These are phyloP conservation scores for Adelognathus sp. DNA, from an alignment of 2,888 invertebrate genomes.

Conservation along the genomic window DNA sequence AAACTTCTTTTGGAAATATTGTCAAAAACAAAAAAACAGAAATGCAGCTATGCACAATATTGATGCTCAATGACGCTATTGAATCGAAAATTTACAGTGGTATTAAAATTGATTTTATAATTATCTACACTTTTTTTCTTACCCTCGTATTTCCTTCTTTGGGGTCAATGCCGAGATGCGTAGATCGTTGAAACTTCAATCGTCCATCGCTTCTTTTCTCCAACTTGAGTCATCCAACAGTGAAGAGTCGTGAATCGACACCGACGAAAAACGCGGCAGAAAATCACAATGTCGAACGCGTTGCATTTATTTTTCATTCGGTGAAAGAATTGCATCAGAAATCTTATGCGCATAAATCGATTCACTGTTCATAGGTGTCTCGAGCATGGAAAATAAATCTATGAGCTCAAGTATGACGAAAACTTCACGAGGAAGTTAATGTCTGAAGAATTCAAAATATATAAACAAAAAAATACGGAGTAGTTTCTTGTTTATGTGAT, in stretches of 20 bases:
- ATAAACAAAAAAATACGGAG: too few species aligned
- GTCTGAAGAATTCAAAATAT: too few species aligned
- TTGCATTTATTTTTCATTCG: too few species aligned
- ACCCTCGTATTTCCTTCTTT: conserved; percentile 44
- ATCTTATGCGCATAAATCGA: too few species aligned
- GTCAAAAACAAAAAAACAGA: background rate
- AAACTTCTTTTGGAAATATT: too few species aligned
- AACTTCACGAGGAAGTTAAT: too few species aligned
- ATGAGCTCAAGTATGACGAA: too few species aligned
- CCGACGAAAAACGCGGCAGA: background rate
- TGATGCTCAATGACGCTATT: background rate
- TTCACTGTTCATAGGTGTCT: too few species aligned
- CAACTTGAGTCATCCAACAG: conserved; percentile 39
- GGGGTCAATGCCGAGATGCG: conserved; percentile 19
- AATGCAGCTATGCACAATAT: background rate
- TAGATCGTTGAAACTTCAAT: conserved; percentile 55
- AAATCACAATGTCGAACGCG: background rate
- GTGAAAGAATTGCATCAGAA: too few species aligned
- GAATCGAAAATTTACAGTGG: background rate
- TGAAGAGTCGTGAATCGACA: background rate
- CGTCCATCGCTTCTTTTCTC: conserved; percentile 53
- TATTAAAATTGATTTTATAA: background rate
- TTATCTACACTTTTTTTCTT: conserved; percentile 1
- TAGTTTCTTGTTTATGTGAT: too few species aligned
- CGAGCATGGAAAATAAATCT: too few species aligned